phyloP scores from a whole-genome alignment of 1,140 invertebrate species.

The Aricia agestis region DNA sequence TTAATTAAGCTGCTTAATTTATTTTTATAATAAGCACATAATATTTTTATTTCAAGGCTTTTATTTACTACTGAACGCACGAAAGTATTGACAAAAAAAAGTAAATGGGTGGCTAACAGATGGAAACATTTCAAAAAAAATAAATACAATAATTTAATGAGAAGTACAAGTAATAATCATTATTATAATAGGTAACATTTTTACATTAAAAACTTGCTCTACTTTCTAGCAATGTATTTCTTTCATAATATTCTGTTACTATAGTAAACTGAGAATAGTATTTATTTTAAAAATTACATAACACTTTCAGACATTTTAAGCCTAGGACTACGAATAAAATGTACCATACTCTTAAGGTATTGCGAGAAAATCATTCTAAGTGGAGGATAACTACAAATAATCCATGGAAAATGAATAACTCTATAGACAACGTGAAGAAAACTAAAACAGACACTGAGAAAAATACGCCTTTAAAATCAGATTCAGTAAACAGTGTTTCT shows the following conservation, averaged over 20 bases:
- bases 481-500: background rate
- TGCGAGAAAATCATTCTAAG: background rate
- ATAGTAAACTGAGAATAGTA: background rate
- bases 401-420: background rate
- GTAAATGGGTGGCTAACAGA: constrained; percentile 26
- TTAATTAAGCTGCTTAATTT: background rate
- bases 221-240: too few relatives aligned
- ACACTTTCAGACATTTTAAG: background rate
- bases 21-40: background rate
- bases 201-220: background rate
- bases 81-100: constrained; percentile 23
- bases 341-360: background rate
- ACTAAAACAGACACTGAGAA: background rate
- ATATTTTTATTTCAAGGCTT: constrained; percentile 24
- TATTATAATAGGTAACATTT: background rate
- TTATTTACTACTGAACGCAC: constrained; percentile 25
- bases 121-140: constrained; percentile 24
- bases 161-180: background rate
- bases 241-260: too few relatives aligned
- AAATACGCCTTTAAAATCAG: background rate
- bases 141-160: constrained; percentile 1
- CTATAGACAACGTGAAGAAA: background rate
- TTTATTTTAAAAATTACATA: background rate
- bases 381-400: background rate
- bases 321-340: background rate